Base-by-base conservation (phyloP, 1,140 invertebrate species). In the Trachymyrmex septentrionalis region DNA sequence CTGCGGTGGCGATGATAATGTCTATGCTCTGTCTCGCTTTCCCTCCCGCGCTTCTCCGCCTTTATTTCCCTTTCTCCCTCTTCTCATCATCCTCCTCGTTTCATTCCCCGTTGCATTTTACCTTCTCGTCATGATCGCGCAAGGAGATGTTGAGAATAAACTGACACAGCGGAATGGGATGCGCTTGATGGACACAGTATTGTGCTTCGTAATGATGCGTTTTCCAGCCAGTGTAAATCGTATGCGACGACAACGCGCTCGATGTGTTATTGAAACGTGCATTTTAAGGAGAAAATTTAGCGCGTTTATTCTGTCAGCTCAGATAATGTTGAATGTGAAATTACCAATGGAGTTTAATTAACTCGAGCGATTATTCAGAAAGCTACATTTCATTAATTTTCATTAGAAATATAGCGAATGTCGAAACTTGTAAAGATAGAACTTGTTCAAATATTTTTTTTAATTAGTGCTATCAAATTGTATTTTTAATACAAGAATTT, bases 131-230 rank as follows among this genome's bases (percentile, higher is more conserved):
- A 59, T 64, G 88, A 80, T 78, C 76, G 82, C 59, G 86, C 76
- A 86, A 88, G 85, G 82, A 84, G 86, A 87, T 81, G 88, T 72
- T 80, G 86, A 85, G 88, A 90, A 90, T 88, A 90, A 88, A 87
- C 89, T 64, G 88, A 75, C 88, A 75, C 88, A 69, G 53, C 61
- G 87, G 89, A 48, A 86, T 69, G 88, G 85, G 80, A 69, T 48
- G 90, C 85, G 88, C 88, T 93, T 93, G 92, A 93, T 92, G 92
- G 92, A 93, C 92, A 92, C 82, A 85, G 91, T 84, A 93, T 93
- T 93, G 92, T 93, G 78, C 88, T 86, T 84, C 87, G 85, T 93
- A 93, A 93, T 93, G 92, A 93, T 90, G 92, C 92, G 92, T 92
- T 93, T 91, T 92, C 88, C 84, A 89, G 84, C 72, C 76, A 77